These are phyloP conservation scores for Zosterops pallidus DNA, from an alignment of 2,113 vertebrate species.

Conservation along the genomic window DNA sequence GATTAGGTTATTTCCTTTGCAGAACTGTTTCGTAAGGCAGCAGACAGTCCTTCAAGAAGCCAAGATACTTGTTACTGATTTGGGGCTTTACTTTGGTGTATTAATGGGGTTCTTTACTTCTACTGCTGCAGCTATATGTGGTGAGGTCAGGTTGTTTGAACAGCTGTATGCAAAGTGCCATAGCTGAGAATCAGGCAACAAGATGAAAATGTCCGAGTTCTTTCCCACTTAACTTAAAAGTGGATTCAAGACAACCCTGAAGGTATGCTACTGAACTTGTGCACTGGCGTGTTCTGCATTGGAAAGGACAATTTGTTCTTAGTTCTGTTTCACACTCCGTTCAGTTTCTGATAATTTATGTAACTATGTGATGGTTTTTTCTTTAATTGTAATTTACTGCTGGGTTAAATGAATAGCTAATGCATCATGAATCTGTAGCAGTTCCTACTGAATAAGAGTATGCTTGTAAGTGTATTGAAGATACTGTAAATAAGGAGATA, in stretches of 20 bases:
- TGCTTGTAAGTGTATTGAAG: not conserved
- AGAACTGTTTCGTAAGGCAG: not conserved
- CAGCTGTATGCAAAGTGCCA: not conserved
- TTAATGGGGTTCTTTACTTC: not conserved
- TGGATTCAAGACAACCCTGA: not conserved
- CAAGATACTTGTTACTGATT: not conserved
- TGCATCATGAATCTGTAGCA: not conserved
- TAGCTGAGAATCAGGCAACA: not conserved
- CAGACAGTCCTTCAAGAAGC: not conserved
- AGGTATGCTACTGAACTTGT: not conserved
- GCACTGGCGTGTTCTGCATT: not conserved
- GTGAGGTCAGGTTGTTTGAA: not conserved
- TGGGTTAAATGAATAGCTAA: not conserved
- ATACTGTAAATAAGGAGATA: not conserved
- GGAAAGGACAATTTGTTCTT: not conserved
- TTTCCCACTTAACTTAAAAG: not conserved
- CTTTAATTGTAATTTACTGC: not conserved
- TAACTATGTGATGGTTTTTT: not conserved
- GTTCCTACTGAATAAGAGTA: not conserved
- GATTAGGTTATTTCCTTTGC: not conserved
- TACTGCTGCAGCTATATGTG: not conserved
- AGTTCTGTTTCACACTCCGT: not conserved
- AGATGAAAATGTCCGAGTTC: not conserved
- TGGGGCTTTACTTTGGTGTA: not conserved
- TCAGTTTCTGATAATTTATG: not conserved